Conservation (phyloP, 2,113 vertebrate species). For the Lepisosteus oculatus region DNA sequence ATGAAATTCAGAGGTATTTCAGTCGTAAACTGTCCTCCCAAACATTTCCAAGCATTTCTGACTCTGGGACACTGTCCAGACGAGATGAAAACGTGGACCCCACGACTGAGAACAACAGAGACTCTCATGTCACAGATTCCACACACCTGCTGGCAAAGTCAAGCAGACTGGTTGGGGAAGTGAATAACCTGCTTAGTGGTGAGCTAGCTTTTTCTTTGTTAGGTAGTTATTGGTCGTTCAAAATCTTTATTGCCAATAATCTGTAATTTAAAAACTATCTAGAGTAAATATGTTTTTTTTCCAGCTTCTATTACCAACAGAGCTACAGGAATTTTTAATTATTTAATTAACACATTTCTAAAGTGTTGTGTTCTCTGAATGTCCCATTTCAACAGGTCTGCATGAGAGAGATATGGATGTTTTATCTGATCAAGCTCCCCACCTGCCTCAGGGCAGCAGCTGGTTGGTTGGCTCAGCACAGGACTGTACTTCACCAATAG, state of each 20-base stretch:
- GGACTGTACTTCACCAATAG: not conserved
- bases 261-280: no score
- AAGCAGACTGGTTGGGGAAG: slow-evolving; percentile 72
- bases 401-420: slow-evolving; percentile 15
- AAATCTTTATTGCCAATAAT: no score
- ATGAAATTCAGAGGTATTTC: slow-evolving; percentile 90
- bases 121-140: slow-evolving; percentile 17
- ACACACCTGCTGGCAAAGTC: slow-evolving; percentile 67
- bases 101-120: not conserved
- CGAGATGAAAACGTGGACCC: slow-evolving; percentile 10
- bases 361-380: no score
- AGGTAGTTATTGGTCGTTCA: no score
- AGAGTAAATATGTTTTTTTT: no score
- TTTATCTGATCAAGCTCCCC: slow-evolving; percentile 23
- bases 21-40: slow-evolving; percentile 75
- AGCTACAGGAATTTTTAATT: no score
- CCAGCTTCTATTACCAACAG: no score
- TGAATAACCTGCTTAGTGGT: slow-evolving; percentile 78
- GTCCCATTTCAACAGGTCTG: slow-evolving; percentile 29
- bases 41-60: slow-evolving; percentile 46
- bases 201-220: slow-evolving; percentile 29
- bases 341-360: no score
- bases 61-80: slow-evolving; percentile 34
- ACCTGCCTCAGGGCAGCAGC: slow-evolving; percentile 21
- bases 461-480: slow-evolving; percentile 19